These are phyloP conservation scores for Cyanoramphus novaezelandiae DNA, from an alignment of 2,113 vertebrate species.

Conservation along the genomic window DNA sequence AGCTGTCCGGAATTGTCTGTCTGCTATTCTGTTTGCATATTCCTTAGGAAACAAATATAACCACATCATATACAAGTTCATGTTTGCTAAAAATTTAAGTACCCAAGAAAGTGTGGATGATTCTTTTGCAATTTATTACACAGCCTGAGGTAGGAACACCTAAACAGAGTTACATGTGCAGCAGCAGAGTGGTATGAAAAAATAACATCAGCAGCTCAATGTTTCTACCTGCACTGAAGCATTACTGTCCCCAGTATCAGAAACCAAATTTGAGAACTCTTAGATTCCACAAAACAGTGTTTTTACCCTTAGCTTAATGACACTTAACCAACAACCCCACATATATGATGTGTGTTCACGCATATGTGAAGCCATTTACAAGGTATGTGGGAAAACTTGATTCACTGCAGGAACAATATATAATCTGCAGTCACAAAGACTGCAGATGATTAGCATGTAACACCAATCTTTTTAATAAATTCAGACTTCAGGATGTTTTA, in stretches of 20 bases:
- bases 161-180: rapidly evolving
- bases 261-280: neutral
- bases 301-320: neutral
- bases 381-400: neutral
- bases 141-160: rapidly evolving
- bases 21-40: constrained; percentile 77
- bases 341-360: rapidly evolving
- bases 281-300: neutral
- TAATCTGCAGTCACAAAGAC: neutral
- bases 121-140: neutral
- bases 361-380: neutral
- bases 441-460: neutral
- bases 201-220: neutral
- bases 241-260: rapidly evolving
- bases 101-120: neutral
- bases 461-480: neutral
- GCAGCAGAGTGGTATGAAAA: neutral
- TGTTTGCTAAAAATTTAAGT: neutral
- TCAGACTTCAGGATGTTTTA: neutral
- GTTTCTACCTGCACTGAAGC: neutral
- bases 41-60: constrained; percentile 70
- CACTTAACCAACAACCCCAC: neutral
- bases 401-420: neutral
- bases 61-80: neutral
- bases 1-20: constrained; percentile 79